Conservation (phyloP, 2,113 vertebrate genomes). For the Callocephalon fimbriatum region DNA sequence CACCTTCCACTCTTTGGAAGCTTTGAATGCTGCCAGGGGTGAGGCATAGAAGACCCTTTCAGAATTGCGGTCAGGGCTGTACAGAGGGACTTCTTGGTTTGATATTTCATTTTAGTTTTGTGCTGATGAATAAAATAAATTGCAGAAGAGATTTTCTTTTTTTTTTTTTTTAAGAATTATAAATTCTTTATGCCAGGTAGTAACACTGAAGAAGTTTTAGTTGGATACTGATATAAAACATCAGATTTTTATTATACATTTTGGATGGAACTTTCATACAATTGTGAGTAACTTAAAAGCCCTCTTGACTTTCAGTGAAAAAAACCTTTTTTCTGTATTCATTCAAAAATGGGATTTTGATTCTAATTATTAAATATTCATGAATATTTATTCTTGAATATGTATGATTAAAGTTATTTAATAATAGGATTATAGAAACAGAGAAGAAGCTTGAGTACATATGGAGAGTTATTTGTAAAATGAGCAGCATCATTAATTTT, state of each 20-base stretch:
- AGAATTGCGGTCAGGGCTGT: neutral
- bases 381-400: neutral
- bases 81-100: neutral
- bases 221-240: rapidly evolving
- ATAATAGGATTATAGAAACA: neutral
- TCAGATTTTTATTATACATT: neutral
- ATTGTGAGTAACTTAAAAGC: neutral
- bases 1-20: neutral
- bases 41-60: neutral
- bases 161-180: neutral
- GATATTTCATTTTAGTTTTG: neutral
- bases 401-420: neutral
- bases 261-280: neutral
- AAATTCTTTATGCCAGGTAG: neutral
- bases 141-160: neutral
- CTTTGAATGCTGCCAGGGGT: neutral
- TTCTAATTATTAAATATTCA: neutral
- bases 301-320: neutral
- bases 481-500: neutral
- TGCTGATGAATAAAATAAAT: neutral
- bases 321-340: neutral
- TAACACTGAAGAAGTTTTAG: neutral
- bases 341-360: neutral
- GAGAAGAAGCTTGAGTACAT: neutral
- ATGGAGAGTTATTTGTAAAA: neutral